Base-by-base conservation (phyloP, 2,797 vertebrate genomes). In the Psittacula echo region DNA sequence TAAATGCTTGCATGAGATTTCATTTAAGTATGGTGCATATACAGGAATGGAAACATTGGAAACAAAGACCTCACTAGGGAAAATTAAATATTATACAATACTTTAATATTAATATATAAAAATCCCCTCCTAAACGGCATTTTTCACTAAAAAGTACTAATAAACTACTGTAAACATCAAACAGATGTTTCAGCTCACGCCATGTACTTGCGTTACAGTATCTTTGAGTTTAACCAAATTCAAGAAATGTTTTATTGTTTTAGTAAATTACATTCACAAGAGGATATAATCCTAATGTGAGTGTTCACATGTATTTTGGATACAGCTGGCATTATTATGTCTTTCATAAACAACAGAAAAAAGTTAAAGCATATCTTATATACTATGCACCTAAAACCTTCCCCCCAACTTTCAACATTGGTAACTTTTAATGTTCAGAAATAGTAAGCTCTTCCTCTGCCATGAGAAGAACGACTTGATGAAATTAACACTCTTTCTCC, bases 331-430 rank as follows among this genome's bases (percentile, higher is more conserved):
- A 78, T 61, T 60, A 68, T 42, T 48, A 78, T 14, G 13, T 34
- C 13, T 41, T 4, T 34, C n/a, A 84, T 20, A 87, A 75, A 48
- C 7, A 12, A 75, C 0, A 71, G 24, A 7, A 45, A 27, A 86
- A 73, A 42, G 8, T 18, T 0, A 61, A 58, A 45, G 1, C 2
- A 1, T 32, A 34, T 24, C 18, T 56, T 77, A 42, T 14, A n/a
- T 17, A 64, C 4, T 37, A 19, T 11, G 14, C 29, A 45, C 9
- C 39, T 78, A 62, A 88, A 81, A 72, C 13, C 8, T 78, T 47
- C 26, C 53, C 34, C 82, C 34, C 32, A 58, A 29, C n/a, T 87
- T 91, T 72, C 41, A 93, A 30, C 10, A 41, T 0, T 6, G 17
- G 16, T 32, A 86, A 90, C 13, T 78, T n/a, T 13, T 14, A 87